Percentiles rank a stretch among this genome's conserved stretches.
These are phyloP conservation scores for Micrasema minimum DNA, from an alignment of 1,140 invertebrate species.

Conservation along the genomic window DNA sequence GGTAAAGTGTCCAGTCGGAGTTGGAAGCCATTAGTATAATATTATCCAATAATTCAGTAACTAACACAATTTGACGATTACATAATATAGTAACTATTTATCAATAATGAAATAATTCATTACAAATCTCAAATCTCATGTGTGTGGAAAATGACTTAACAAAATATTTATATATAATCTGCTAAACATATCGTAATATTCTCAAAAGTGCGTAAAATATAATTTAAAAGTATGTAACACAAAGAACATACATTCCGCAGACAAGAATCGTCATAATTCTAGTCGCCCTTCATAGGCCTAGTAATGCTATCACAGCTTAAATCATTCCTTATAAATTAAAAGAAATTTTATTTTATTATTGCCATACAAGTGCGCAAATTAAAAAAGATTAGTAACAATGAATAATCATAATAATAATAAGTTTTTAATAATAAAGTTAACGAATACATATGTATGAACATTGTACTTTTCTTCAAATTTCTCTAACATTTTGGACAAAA, in stretches of 20 bases:
- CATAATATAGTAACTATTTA: neutral
- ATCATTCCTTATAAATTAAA: slow-evolving; percentile 39
- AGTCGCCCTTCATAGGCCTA: slow-evolving; percentile 29
- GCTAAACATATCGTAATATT: neutral
- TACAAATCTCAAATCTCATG: neutral
- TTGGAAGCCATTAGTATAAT: too few species aligned
- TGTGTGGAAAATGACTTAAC: neutral
- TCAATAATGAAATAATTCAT: neutral
- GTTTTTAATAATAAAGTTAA: too few species aligned
- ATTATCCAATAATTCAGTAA: neutral
- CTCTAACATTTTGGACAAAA: neutral
- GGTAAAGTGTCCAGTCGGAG: too few species aligned
- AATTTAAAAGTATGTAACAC: neutral
- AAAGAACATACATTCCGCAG: slow-evolving; percentile 2
- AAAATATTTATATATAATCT: slow-evolving; percentile 6
- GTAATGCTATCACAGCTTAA: slow-evolving; percentile 44
- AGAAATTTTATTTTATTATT: slow-evolving; percentile 15
- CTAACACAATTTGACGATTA: neutral
- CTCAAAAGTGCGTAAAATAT: neutral
- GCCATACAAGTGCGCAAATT: slow-evolving; percentile 20
- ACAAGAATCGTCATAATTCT: slow-evolving; percentile 1
- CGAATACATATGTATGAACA: too few species aligned
- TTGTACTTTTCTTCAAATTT: slow-evolving; percentile 1
- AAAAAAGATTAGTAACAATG: slow-evolving; percentile 25
- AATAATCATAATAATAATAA: slow-evolving; percentile 24